phyloP scores from a whole-genome alignment of 2,113 vertebrate species.

The Capreolus pygargus region DNA sequence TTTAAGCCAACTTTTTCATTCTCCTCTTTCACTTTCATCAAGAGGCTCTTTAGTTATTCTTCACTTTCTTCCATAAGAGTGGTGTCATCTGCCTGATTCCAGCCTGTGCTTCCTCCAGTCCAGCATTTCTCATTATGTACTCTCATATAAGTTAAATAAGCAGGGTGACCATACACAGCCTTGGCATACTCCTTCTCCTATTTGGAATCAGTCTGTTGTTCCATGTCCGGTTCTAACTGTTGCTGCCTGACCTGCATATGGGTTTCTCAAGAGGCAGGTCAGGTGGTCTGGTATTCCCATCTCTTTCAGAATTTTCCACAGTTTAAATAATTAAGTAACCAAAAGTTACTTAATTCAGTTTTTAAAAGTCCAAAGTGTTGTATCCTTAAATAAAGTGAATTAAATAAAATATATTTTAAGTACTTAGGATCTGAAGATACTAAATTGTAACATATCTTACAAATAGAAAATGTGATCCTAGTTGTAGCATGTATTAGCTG shows the following conservation, averaged over 20 bases:
- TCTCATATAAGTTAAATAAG: neutral
- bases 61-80: neutral
- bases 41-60: neutral
- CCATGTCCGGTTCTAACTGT: neutral
- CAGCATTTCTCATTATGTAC: neutral
- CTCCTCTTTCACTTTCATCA: neutral
- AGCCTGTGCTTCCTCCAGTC: neutral
- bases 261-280: neutral
- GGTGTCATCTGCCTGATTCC: too few relatives aligned
- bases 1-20: neutral
- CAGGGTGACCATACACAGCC: neutral
- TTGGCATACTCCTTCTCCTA: neutral
- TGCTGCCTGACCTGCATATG: neutral
- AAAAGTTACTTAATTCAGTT: neutral
- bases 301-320: neutral
- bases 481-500: neutral
- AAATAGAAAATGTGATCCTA: neutral
- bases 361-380: neutral
- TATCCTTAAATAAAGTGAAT: neutral
- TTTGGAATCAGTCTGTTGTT: neutral
- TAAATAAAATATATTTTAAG: neutral
- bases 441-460: neutral
- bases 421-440: neutral
- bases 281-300: neutral
- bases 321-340: neutral